phyloP scores from a whole-genome alignment of 2,888 invertebrate genomes.

The Clunio marinus region DNA sequence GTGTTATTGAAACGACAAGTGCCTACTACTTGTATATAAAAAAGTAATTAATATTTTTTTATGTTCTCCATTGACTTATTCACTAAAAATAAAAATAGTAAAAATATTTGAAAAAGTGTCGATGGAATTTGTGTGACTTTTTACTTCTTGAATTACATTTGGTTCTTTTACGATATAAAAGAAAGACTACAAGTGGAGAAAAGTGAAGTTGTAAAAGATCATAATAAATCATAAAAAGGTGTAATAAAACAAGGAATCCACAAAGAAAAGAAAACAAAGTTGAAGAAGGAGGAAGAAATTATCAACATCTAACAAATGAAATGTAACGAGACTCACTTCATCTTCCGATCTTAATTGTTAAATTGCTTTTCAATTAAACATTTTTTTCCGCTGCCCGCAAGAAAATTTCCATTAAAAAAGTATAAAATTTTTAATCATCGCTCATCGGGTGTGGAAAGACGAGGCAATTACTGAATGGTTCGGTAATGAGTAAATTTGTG shows the following conservation, averaged over 20 bases:
- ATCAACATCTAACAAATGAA: conserved; percentile 11
- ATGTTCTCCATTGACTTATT: too few relatives aligned
- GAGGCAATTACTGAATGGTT: background rate
- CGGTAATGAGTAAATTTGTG: conserved; percentile 5
- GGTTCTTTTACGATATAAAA: too few relatives aligned
- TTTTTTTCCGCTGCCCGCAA: background rate
- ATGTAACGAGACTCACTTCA: conserved; percentile 21
- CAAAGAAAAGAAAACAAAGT: background rate
- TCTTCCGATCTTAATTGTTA: conserved; percentile 23
- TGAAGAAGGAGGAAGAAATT: background rate
- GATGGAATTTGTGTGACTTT: too few relatives aligned
- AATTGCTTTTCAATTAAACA: conserved; percentile 35
- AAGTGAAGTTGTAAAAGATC: too few relatives aligned
- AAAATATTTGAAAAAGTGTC: too few relatives aligned
- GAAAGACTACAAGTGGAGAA: too few relatives aligned
- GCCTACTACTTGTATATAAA: background rate
- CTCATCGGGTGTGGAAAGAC: background rate
- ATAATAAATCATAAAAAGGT: background rate
- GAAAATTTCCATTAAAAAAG: background rate
- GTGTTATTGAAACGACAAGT: conserved; percentile 1
- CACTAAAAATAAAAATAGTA: too few relatives aligned
- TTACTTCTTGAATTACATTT: too few relatives aligned
- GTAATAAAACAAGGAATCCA: background rate
- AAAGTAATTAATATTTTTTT: conserved; percentile 33
- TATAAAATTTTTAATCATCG: background rate